Evolutionary conservation across 2,888 invertebrate genomes (phyloP), one percentile per base, ranked within the genome.

Genomic region (Neria commutata): DNA sequence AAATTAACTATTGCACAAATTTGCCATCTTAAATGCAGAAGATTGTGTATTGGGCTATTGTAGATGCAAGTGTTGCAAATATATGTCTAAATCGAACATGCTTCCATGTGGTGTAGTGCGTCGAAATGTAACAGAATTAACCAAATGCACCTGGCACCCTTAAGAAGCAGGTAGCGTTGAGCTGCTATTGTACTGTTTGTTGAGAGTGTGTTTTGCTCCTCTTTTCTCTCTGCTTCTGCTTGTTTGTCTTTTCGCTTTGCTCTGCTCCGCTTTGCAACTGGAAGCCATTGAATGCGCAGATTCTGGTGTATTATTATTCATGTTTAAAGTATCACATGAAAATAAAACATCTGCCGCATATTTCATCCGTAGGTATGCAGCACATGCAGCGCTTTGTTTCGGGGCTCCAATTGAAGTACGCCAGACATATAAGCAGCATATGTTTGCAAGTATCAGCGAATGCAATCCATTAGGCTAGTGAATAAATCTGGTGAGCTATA

Each of bases 341-440:
- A 55, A 40, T 48, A 69, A 72, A 73, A 72, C 72, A 72, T 73
- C 72, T 72, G 72, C 73, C 71, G 69, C 68, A 72, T 40, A 14
- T 4, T 34, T 47, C 50, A 26, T 19, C 19, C 34, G 34, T 51
- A 23, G 34, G 37, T 42, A 37, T 42, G 17, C 14, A 19, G 42
- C 16, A 14, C 11, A 4, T 11, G 37, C 37, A 37, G 4, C 4
- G 37, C 4, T 37, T 37, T 37, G 4, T 42, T 42, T 42, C 4
- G 37, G 8, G 4, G 4, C n/a, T 37, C 16, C n/a, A n/a, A n/a
- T 37, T 37, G 6, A 14, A 14, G 8, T 37, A 37, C n/a, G 8
- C n/a, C 14, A n/a, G n/a, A n/a, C n/a, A n/a, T n/a, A n/a, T 37
- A n/a, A 37, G 11, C 29, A 8, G 29, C 5, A 8, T 11, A 29